phyloP scores from a whole-genome alignment of 2,113 vertebrate genomes.

The Neogale vison region DNA sequence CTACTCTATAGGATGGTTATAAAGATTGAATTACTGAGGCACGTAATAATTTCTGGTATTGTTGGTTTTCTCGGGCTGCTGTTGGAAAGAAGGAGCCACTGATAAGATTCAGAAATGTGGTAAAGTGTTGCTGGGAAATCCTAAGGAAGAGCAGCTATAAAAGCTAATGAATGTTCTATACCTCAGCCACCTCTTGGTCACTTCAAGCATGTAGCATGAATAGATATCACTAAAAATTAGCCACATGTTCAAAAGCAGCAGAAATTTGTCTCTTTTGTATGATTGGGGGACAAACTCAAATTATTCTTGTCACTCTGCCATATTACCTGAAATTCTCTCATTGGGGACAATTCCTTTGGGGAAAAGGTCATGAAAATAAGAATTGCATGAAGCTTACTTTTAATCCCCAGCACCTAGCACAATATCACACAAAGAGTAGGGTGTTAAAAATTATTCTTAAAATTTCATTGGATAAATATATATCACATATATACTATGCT shows the following conservation, averaged over 20 bases:
- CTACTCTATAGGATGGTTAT: background rate
- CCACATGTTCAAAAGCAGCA: background rate
- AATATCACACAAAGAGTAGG: background rate
- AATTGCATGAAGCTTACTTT: background rate
- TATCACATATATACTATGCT: background rate
- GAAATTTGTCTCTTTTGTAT: background rate
- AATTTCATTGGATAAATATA: background rate
- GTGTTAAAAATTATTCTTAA: background rate
- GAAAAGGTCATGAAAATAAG: background rate
- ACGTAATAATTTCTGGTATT: background rate
- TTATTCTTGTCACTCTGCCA: background rate
- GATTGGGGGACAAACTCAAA: background rate
- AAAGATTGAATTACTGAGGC: background rate
- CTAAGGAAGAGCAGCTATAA: background rate
- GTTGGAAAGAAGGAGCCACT: background rate
- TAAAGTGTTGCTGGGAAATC: background rate
- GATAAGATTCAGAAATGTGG: background rate
- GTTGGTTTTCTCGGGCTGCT: background rate
- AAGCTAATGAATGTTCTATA: background rate
- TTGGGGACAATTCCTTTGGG: background rate
- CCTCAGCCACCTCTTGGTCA: background rate
- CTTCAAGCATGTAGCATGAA: background rate
- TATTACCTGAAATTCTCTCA: background rate
- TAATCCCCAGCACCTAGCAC: background rate
- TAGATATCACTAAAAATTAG: background rate